phyloP scores from a whole-genome alignment of 1,140 invertebrate species.

The Megalonaias nervosa region DNA sequence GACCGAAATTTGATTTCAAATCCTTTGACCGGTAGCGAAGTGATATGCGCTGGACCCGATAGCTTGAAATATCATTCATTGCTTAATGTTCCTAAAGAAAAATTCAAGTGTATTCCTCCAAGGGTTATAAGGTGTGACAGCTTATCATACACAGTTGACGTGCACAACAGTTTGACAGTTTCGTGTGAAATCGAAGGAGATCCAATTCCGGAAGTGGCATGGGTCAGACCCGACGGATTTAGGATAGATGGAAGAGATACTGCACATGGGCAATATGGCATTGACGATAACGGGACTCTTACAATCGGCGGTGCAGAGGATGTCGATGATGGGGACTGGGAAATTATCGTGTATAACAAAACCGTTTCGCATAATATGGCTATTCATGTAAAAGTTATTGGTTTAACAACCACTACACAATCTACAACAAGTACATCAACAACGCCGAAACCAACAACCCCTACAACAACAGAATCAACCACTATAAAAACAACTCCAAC shows the following conservation, averaged over 20 bases:
- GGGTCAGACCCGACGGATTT: constrained; percentile 19
- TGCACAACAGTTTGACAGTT: constrained; percentile 10
- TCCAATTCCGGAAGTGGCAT: constrained; percentile 30
- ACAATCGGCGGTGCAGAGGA: constrained; percentile 3
- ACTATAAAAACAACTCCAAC: constrained; percentile 9
- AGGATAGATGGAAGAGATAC: constrained; percentile 20
- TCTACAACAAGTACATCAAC: constrained; percentile 16
- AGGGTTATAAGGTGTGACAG: constrained; percentile 24
- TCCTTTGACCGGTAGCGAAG: constrained; percentile 2
- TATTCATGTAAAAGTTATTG: constrained; percentile 22
- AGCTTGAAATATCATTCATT: constrained; percentile 19
- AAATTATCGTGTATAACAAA: constrained; percentile 21
- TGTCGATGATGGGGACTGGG: constrained; percentile 30
- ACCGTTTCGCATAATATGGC: constrained; percentile 9
- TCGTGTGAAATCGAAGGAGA: constrained; percentile 36
- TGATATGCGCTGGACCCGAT: constrained; percentile 26
- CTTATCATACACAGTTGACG: constrained; percentile 14
- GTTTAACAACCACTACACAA: constrained; percentile 17
- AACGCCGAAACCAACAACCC: not conserved
- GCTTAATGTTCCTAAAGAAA: constrained; percentile 19
- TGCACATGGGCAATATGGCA: constrained; percentile 12
- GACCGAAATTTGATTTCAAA: constrained; percentile 9
- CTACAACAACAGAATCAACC: not conserved
- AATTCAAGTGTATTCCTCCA: constrained; percentile 32
- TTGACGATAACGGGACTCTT: constrained; percentile 23